A percentile compares a stretch with the other conserved stretches of the same genome.
These are phyloP conservation scores for Nysson spinosus DNA, from an alignment of 2,888 invertebrate genomes.

Conservation along the genomic window DNA sequence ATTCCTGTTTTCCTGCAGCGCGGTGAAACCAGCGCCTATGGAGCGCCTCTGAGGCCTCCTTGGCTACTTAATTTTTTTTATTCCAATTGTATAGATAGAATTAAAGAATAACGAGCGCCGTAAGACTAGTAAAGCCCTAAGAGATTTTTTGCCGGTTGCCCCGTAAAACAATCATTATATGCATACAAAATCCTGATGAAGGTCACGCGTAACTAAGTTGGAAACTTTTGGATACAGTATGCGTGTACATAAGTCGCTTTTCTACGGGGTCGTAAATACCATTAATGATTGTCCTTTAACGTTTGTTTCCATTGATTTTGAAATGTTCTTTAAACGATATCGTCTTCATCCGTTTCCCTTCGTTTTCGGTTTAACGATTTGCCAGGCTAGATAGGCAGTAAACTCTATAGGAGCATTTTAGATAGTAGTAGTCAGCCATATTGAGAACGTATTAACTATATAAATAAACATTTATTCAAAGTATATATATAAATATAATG, in stretches of 20 bases:
- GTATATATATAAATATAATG: slow-evolving; percentile 67
- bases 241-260: slow-evolving; percentile 67
- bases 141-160: no score
- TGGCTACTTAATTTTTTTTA: not conserved
- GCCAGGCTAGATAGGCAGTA: slow-evolving; percentile 45
- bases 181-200: no score
- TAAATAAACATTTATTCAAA: slow-evolving; percentile 68
- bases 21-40: slow-evolving; percentile 38
- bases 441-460: slow-evolving; percentile 70
- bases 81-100: not conserved
- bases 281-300: slow-evolving; percentile 21
- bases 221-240: slow-evolving; percentile 24
- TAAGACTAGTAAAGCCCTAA: no score
- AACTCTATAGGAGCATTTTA: slow-evolving; percentile 64
- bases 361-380: slow-evolving; percentile 22
- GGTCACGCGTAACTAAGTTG: slow-evolving; percentile 22
- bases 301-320: slow-evolving; percentile 11
- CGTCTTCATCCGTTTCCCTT: not conserved
- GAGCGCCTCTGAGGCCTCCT: slow-evolving; percentile 17
- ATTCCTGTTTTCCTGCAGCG: slow-evolving; percentile 40
- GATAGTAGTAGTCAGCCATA: slow-evolving; percentile 72
- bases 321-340: not conserved
- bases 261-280: slow-evolving; percentile 49
- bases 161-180: no score
- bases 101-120: no score